A percentile compares a stretch with the other conserved stretches of the same genome.
Conservation (phyloP, 2,797 vertebrate genomes). For the Tapirus indicus region DNA sequence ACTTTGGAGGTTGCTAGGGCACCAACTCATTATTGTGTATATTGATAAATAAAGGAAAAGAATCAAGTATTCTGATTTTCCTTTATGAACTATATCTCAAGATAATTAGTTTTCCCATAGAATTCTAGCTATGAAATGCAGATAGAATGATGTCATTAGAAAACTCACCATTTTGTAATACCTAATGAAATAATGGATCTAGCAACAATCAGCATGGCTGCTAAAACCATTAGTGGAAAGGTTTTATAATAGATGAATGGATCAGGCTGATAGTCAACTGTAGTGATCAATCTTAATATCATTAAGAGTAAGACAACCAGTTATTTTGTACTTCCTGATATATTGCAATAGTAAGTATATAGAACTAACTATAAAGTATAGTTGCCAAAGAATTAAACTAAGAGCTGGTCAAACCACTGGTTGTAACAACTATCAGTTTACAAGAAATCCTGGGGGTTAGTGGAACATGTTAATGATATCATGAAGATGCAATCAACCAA, state of each 20-base stretch:
- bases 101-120: not conserved
- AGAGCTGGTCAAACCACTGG: not conserved
- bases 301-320: not conserved
- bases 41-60: constrained; percentile 5
- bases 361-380: not conserved
- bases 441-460: not conserved
- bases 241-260: not conserved
- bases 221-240: not conserved
- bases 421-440: not conserved
- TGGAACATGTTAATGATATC: not conserved
- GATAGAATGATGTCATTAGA: not conserved
- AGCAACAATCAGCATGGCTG: not conserved
- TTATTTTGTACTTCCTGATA: not conserved
- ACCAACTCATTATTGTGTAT: not conserved
- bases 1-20: not conserved
- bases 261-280: not conserved
- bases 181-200: not conserved
- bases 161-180: constrained; percentile 29
- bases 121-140: not conserved
- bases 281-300: not conserved
- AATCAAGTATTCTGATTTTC: not conserved
- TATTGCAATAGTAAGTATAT: not conserved
- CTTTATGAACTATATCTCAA: constrained; percentile 20
- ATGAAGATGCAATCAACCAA: not conserved
- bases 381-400: constrained; percentile 17